Percentiles rank a stretch among this genome's conserved stretches.
Evolutionary conservation across 2,888 invertebrate species (phyloP).

Genomic region (Agonopterix alstromeriana): DNA sequence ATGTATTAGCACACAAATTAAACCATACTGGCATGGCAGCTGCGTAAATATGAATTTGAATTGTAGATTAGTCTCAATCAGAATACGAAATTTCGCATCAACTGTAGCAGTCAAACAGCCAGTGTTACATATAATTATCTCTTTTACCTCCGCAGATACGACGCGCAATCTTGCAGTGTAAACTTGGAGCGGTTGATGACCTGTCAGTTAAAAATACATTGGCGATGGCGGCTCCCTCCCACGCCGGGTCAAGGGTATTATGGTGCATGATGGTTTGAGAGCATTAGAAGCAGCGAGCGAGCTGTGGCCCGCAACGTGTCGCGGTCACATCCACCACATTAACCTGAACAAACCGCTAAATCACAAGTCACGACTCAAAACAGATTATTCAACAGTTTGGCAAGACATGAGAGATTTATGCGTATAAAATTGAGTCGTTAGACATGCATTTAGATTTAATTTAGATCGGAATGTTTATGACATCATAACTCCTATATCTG

Average conservation of each 20-base stretch:
- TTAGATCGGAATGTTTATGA: not conserved
- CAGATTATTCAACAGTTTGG: not conserved
- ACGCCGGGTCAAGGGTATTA: conserved; percentile 56
- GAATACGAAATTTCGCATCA: conserved; percentile 1
- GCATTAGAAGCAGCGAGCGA: conserved; percentile 10
- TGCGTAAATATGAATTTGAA: conserved; percentile 26
- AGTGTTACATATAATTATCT: not conserved
- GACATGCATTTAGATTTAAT: not conserved
- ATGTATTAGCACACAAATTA: conserved; percentile 31
- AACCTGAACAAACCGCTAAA: conserved; percentile 11
- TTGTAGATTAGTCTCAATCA: conserved; percentile 14
- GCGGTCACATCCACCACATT: conserved; percentile 7
- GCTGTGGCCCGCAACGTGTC: conserved; percentile 8
- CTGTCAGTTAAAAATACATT: conserved; percentile 51
- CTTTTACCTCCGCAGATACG: not conserved
- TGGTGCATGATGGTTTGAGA: conserved; percentile 13
- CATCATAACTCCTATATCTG: not conserved
- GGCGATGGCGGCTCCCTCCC: conserved; percentile 41
- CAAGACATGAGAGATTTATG: not conserved
- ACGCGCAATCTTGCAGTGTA: not conserved
- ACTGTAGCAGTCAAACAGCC: not conserved
- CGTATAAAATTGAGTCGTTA: not conserved
- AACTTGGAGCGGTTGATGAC: conserved; percentile 42
- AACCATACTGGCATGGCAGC: conserved; percentile 16
- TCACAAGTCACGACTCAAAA: conserved; percentile 17